A percentile compares a stretch with the other conserved stretches of the same genome.
phyloP scores from a whole-genome alignment of 1,140 invertebrate genomes.

The Eciton burchellii region DNA sequence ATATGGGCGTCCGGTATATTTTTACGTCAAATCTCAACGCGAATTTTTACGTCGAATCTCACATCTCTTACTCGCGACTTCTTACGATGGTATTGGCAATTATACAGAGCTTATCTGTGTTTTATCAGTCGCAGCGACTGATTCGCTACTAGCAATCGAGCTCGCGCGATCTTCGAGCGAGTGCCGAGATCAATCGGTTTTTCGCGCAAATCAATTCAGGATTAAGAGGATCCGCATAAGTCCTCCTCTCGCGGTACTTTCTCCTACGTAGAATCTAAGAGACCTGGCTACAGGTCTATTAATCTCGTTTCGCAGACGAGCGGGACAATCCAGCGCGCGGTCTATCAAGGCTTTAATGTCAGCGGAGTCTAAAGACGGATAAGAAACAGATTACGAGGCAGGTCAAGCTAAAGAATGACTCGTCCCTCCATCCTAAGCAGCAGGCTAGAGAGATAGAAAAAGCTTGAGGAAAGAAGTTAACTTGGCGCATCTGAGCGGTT shows the following conservation, averaged over 20 bases:
- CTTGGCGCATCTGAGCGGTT: conserved; percentile 58
- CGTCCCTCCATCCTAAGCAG: conserved; percentile 27
- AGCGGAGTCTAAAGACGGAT: conserved; percentile 44
- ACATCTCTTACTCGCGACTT: too few relatives aligned
- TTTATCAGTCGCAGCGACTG: background rate
- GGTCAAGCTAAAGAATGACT: conserved; percentile 44
- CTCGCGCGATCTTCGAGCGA: background rate
- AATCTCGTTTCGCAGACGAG: conserved; percentile 45
- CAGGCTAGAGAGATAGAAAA: conserved; percentile 51
- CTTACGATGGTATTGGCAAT: background rate
- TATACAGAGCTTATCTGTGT: background rate
- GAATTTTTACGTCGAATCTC: background rate
- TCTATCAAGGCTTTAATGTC: conserved; percentile 60
- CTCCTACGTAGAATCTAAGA: conserved; percentile 1
- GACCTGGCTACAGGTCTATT: conserved; percentile 35
- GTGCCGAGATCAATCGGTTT: too few relatives aligned
- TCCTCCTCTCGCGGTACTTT: background rate
- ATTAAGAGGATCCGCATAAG: conserved; percentile 10
- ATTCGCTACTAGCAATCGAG: background rate
- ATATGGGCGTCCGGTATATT: background rate
- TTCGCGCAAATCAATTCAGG: background rate
- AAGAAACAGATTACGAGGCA: conserved; percentile 64
- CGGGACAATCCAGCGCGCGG: conserved; percentile 1
- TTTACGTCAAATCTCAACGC: background rate
- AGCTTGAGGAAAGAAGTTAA: conserved; percentile 58